These are phyloP conservation scores for Loris lydekkerianus DNA, from an alignment of 2,797 vertebrate species.

Conservation along the genomic window DNA sequence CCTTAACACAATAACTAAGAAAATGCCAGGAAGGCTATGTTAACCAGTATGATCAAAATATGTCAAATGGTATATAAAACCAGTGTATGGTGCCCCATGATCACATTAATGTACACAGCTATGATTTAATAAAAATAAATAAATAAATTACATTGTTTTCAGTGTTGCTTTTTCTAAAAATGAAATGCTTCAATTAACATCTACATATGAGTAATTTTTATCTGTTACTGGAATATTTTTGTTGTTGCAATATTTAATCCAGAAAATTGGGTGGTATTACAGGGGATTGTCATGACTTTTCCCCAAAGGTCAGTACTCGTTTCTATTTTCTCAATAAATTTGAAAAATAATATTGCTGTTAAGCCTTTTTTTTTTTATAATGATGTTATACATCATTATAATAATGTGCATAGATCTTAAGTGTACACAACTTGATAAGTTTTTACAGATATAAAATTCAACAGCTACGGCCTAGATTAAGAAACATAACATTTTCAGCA, in stretches of 20 bases:
- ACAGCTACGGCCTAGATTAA: neutral
- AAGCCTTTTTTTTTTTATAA: neutral
- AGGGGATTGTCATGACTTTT: neutral
- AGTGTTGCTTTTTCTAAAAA: neutral
- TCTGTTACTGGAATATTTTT: slow-evolving; percentile 37
- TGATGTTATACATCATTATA: neutral
- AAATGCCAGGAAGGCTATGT: too few relatives aligned
- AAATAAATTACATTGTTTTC: neutral
- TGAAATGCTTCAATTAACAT: neutral
- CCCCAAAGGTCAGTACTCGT: neutral
- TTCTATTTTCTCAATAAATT: slow-evolving; percentile 1
- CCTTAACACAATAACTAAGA: too few relatives aligned
- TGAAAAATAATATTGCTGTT: slow-evolving; percentile 43
- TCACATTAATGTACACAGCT: too few relatives aligned
- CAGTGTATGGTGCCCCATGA: too few relatives aligned
- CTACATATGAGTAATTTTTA: neutral
- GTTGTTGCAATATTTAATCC: neutral
- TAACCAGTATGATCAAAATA: too few relatives aligned
- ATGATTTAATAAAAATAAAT: too few relatives aligned
- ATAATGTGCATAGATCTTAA: neutral
- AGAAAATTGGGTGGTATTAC: neutral
- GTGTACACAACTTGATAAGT: rapidly evolving
- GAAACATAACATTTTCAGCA: neutral
- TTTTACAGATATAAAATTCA: slow-evolving; percentile 45
- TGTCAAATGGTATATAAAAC: too few relatives aligned